Percentiles rank a stretch among this genome's conserved stretches.
phyloP scores from a whole-genome alignment of 1,140 invertebrate species.

The Hesperophylax magnus region DNA sequence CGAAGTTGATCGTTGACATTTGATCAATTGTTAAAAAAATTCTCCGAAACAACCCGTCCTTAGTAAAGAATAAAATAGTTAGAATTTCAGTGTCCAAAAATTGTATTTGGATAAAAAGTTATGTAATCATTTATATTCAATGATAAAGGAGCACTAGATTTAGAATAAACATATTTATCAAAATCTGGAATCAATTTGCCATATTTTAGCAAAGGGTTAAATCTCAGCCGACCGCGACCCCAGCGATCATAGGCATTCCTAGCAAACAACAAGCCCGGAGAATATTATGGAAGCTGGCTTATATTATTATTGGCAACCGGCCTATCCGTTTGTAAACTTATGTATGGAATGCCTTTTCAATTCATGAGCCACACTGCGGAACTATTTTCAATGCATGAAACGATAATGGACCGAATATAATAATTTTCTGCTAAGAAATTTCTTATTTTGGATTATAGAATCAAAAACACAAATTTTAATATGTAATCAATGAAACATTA shows the following conservation, averaged over 20 bases:
- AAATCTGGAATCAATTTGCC: neutral
- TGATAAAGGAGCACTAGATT: too few species aligned
- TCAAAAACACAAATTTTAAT: too few species aligned
- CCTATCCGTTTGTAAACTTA: neutral
- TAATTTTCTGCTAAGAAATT: too few species aligned
- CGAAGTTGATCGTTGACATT: too few species aligned
- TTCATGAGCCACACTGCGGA: neutral
- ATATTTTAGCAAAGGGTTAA: neutral
- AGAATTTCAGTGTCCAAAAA: too few species aligned
- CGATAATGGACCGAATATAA: neutral
- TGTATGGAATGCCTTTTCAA: conserved; percentile 2
- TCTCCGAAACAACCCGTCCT: too few species aligned
- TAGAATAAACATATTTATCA: neutral
- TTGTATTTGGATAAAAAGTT: too few species aligned
- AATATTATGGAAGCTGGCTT: neutral
- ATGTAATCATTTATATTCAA: too few species aligned
- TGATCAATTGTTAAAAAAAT: too few species aligned
- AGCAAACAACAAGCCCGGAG: neutral
- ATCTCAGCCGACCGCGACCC: neutral
- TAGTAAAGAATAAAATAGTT: too few species aligned
- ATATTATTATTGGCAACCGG: conserved; percentile 13
- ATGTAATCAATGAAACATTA: too few species aligned
- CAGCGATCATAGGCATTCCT: neutral
- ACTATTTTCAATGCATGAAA: neutral
- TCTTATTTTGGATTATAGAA: too few species aligned